Conservation (phyloP, 1,140 invertebrate species). For the Hyles euphorbiae region DNA sequence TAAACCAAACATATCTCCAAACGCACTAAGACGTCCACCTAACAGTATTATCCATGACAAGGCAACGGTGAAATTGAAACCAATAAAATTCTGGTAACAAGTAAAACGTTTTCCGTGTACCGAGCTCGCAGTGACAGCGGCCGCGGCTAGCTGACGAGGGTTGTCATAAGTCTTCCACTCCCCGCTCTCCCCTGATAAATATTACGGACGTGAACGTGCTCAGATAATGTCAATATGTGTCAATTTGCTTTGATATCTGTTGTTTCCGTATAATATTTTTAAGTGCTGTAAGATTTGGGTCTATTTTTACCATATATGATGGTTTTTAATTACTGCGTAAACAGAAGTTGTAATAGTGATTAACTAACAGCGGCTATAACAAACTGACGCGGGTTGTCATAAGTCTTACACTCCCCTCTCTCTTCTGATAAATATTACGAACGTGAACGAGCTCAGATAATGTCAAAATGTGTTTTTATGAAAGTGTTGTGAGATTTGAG, state of each 20-base stretch:
- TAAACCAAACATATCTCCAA: neutral
- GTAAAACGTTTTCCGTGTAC: slow-evolving; percentile 60
- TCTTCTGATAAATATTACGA: slow-evolving; percentile 7
- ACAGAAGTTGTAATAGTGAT: too few relatives aligned
- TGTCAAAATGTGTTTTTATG: too few relatives aligned
- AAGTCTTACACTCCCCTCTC: slow-evolving; percentile 48
- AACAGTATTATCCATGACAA: slow-evolving; percentile 42
- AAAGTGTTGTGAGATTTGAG: too few relatives aligned
- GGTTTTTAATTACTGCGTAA: too few relatives aligned
- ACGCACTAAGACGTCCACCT: neutral
- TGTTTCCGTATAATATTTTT: too few relatives aligned
- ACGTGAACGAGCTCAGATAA: neutral
- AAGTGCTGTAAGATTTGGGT: too few relatives aligned
- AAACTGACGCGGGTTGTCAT: slow-evolving; percentile 66
- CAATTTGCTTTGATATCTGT: too few relatives aligned
- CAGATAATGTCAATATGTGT: too few relatives aligned
- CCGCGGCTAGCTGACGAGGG: slow-evolving; percentile 49
- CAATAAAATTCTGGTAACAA: slow-evolving; percentile 60
- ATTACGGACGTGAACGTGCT: slow-evolving; percentile 1
- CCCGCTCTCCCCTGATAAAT: slow-evolving; percentile 10
- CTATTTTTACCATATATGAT: too few relatives aligned
- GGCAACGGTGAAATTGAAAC: slow-evolving; percentile 67
- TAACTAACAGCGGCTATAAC: slow-evolving; percentile 28
- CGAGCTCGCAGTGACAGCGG: slow-evolving; percentile 30
- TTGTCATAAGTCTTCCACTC: slow-evolving; percentile 66